These are phyloP conservation scores for Hirtodrosophila alboralis DNA, from an alignment of 2,888 invertebrate species.

Conservation along the genomic window DNA sequence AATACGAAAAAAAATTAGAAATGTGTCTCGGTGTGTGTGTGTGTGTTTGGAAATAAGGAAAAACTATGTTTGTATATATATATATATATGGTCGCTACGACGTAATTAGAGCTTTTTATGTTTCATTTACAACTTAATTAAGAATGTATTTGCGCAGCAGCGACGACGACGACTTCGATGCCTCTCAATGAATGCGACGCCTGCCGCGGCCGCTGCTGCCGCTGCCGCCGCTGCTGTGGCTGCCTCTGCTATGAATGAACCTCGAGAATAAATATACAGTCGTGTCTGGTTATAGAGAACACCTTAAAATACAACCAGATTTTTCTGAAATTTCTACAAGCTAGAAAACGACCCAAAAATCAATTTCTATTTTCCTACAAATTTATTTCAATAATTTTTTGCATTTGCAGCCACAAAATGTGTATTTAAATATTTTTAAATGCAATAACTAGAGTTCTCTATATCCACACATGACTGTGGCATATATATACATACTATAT, in stretches of 20 bases:
- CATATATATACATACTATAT: no score
- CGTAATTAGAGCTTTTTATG: constrained; percentile 73
- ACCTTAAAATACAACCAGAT: no score
- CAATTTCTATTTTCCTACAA: no score
- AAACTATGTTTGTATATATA: constrained; percentile 39
- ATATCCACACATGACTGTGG: no score
- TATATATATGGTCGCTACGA: constrained; percentile 36
- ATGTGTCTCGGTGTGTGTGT: constrained; percentile 25
- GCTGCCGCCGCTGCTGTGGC: background rate
- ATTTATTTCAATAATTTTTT: no score
- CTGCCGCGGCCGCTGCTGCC: constrained; percentile 8
- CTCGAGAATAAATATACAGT: no score
- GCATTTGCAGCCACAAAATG: no score
- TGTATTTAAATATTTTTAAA: no score
- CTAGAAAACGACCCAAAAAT: no score
- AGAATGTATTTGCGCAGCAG: constrained; percentile 74
- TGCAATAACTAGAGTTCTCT: no score
- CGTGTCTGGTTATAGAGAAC: no score
- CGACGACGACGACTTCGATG: constrained; percentile 10
- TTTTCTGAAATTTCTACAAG: no score
- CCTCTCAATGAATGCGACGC: constrained; percentile 49
- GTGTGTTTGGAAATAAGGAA: constrained; percentile 39
- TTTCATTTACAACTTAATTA: constrained; percentile 76
- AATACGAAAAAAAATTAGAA: constrained; percentile 64
- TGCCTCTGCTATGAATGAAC: background rate